phyloP scores from a whole-genome alignment of 2,888 invertebrate genomes.

The Pecten maximus region DNA sequence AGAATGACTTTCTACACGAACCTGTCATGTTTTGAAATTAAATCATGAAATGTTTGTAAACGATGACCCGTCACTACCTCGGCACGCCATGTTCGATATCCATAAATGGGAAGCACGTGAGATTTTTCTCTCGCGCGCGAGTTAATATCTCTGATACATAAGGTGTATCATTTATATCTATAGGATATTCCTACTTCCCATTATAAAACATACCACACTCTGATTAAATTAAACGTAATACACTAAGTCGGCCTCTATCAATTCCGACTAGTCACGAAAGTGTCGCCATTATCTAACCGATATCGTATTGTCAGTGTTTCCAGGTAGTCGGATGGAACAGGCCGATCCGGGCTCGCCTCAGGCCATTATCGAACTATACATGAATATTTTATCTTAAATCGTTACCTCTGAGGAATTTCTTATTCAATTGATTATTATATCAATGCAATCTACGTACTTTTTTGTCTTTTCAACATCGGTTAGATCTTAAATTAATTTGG shows the following conservation, averaged over 20 bases:
- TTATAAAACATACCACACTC: slow-evolving; percentile 25
- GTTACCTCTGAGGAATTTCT: slow-evolving; percentile 13
- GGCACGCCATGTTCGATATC: not conserved
- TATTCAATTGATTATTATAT: slow-evolving; percentile 26
- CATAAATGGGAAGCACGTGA: not conserved
- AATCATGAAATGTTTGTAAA: not conserved
- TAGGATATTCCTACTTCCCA: not conserved
- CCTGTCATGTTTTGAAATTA: not conserved
- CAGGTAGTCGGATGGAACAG: slow-evolving; percentile 9
- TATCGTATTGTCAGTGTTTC: slow-evolving; percentile 9
- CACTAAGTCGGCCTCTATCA: not conserved
- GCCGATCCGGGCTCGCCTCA: not conserved
- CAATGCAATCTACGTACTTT: slow-evolving; percentile 16
- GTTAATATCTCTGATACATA: not conserved
- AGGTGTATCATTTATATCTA: slow-evolving; percentile 11
- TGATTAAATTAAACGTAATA: slow-evolving; percentile 12
- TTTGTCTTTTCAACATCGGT: slow-evolving; percentile 35
- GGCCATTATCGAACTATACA: not conserved
- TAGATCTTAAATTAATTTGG: slow-evolving; percentile 35
- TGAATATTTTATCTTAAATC: not conserved
- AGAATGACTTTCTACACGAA: slow-evolving; percentile 19
- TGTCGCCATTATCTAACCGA: slow-evolving; percentile 13
- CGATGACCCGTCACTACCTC: not conserved
- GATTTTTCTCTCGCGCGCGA: not conserved
- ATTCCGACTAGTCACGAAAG: not conserved